Conservation (phyloP, 2,888 invertebrate species). For the Leptothorax acervorum region DNA sequence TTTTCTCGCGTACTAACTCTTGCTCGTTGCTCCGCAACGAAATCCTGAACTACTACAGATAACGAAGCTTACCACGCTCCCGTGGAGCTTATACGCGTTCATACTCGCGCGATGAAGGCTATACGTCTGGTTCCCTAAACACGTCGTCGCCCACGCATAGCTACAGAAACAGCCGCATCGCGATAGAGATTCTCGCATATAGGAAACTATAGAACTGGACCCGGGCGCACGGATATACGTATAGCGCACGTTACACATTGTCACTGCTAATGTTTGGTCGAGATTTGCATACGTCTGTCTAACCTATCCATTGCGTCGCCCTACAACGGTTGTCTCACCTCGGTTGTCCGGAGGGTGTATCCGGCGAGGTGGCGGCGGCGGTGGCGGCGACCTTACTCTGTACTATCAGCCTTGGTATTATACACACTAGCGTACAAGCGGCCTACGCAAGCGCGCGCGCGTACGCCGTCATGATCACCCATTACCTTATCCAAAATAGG, state of each 20-base stretch:
- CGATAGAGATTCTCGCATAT: conserved; percentile 51
- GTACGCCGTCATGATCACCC: conserved; percentile 74
- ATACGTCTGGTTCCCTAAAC: conserved; percentile 42
- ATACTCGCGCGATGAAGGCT: background rate
- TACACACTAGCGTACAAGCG: conserved; percentile 66
- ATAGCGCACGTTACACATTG: conserved; percentile 68
- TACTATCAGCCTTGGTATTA: conserved; percentile 60
- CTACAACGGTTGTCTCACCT: conserved; percentile 67
- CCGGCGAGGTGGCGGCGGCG: conserved; percentile 54
- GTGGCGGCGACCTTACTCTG: conserved; percentile 43
- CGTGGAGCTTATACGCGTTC: conserved; percentile 12
- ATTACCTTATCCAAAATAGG: conserved; percentile 79
- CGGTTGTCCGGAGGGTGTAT: conserved; percentile 68
- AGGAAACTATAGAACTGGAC: conserved; percentile 49
- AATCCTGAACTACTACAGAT: conserved; percentile 6
- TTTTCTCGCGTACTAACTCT: background rate
- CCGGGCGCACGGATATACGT: conserved; percentile 47
- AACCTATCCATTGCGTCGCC: conserved; percentile 78
- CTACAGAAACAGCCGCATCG: conserved; percentile 45
- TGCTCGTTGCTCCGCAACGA: background rate
- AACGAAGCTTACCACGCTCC: conserved; percentile 32
- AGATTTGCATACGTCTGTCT: conserved; percentile 85
- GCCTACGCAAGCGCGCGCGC: conserved; percentile 59
- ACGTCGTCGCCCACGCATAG: conserved; percentile 47
- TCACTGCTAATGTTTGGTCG: conserved; percentile 82